These are phyloP conservation scores for Ferrisia virgata DNA, from an alignment of 2,888 invertebrate species.

Conservation along the genomic window DNA sequence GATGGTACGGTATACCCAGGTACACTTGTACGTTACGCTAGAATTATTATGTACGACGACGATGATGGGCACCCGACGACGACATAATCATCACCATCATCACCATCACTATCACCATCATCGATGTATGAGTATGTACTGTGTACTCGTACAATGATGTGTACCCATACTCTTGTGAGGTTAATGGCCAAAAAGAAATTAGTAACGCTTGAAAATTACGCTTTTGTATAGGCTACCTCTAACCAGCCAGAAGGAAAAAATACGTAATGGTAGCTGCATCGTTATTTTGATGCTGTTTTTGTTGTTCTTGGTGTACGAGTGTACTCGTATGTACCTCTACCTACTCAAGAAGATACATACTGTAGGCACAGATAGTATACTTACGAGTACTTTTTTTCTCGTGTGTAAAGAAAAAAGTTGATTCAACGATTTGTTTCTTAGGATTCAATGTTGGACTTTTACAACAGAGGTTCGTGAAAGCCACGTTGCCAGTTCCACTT, in stretches of 20 bases:
- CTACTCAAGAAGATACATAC: too few relatives aligned
- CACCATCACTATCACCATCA: not conserved
- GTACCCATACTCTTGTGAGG: not conserved
- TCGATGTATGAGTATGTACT: not conserved
- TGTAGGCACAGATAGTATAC: too few relatives aligned
- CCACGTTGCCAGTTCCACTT: too few relatives aligned
- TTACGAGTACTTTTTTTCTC: too few relatives aligned
- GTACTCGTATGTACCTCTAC: too few relatives aligned
- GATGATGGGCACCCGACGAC: not conserved
- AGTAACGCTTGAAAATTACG: conserved; percentile 15
- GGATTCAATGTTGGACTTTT: too few relatives aligned
- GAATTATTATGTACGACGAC: not conserved
- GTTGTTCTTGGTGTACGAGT: not conserved
- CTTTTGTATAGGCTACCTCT: not conserved
- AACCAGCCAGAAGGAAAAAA: not conserved
- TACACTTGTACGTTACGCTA: not conserved
- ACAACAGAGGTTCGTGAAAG: too few relatives aligned
- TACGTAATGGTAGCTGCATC: not conserved
- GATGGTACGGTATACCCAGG: too few relatives aligned
- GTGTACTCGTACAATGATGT: not conserved
- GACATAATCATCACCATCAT: not conserved
- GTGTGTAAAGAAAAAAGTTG: too few relatives aligned
- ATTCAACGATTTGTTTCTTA: too few relatives aligned
- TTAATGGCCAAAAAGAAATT: conserved; percentile 20
- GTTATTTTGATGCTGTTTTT: not conserved